Base-by-base conservation (phyloP, 2,888 invertebrate genomes). In the Hecatera dysodea region DNA sequence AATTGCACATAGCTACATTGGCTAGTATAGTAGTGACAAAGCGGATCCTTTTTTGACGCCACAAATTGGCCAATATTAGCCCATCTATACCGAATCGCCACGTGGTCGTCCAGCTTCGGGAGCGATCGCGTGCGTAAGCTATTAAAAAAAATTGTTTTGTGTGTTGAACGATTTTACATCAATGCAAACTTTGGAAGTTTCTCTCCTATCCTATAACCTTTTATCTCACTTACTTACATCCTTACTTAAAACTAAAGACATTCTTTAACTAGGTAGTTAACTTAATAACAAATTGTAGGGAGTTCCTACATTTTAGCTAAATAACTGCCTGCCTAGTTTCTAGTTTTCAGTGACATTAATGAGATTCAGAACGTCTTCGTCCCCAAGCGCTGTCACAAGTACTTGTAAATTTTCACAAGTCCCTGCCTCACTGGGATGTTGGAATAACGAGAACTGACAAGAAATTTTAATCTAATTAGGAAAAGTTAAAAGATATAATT, bases 331-430 rank as follows among this genome's bases (percentile, higher is more conserved):
- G 42, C 24, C 12, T 33, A 67, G 29, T 65, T 73, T 65, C 57
- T 72, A 72, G 56, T 65, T 73, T 50, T 39, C 44, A 52, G 46
- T 19, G 46, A 59, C 11, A 46, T 66, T 66, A 66, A 72, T 75
- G 24, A 55, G 27, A 62, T 77, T 77, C 57, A 66, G 44, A 63
- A 76, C 22, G 66, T 59, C 42, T 48, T 19, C 52, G 57, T 66
- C 72, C 50, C 65, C 2, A 48, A 15, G 74, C 46, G 39, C 67
- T 57, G 64, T 79, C 53, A 77, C 64, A 48, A 65, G 50, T 24
- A 55, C 68, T 67, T 80, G 64, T 67, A 60, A 62, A 77, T 77
- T 67, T 69, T 60, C 48, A 42, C 67, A 73, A 65, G 52, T 74
- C 65, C 9, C 19, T 27, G 65, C n/a, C 53, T 56, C 56, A n/a